Evolutionary conservation across 2,888 invertebrate species (phyloP).

Genomic region (Melipona bicolor): DNA sequence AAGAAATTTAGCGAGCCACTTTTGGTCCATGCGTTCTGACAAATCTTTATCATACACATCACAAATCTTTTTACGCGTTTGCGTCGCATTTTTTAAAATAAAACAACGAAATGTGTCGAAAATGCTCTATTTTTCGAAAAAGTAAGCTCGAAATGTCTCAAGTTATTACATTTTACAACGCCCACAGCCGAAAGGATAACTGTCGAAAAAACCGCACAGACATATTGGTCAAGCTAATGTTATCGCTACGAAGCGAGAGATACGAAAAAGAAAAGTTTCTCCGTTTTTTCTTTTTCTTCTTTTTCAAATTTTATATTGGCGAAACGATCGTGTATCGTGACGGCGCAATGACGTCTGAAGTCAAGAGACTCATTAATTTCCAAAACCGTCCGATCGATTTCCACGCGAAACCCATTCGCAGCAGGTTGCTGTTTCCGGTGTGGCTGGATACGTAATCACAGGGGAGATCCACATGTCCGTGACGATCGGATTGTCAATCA

Average conservation of each 20-base stretch:
- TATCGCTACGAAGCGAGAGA: neutral
- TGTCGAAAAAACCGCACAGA: too few species aligned
- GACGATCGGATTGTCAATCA: conserved; percentile 52
- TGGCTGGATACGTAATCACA: conserved; percentile 47
- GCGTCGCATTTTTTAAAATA: too few species aligned
- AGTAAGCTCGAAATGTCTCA: too few species aligned
- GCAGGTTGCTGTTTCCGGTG: conserved; percentile 20
- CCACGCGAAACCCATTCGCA: neutral
- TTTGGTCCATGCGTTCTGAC: too few species aligned
- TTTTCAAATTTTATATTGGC: neutral
- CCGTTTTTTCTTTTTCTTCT: too few species aligned
- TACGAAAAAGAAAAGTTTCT: neutral
- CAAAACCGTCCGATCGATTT: conserved; percentile 26
- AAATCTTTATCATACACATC: too few species aligned
- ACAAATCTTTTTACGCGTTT: too few species aligned
- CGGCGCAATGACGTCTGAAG: neutral
- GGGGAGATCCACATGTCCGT: conserved; percentile 36
- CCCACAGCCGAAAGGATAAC: too few species aligned
- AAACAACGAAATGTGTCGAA: too few species aligned
- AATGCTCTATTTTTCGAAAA: too few species aligned
- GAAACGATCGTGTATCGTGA: neutral
- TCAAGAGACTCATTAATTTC: conserved; percentile 26
- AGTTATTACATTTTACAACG: too few species aligned
- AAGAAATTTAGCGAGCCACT: too few species aligned
- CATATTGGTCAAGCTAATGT: neutral